Base-by-base conservation (phyloP, 1,140 invertebrate species). In the Drosophila kanapiae region DNA sequence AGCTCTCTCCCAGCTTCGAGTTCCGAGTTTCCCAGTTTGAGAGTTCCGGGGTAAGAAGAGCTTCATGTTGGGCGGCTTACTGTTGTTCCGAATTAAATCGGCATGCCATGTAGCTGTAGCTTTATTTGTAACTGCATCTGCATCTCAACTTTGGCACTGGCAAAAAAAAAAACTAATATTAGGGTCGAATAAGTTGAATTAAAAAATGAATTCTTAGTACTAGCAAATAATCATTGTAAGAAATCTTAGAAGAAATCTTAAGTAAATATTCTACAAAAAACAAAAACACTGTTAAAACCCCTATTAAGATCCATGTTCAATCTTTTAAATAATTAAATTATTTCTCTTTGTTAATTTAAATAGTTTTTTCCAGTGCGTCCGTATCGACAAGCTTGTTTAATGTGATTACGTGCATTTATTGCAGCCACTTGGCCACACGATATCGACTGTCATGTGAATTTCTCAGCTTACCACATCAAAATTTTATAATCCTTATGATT, bases 21-120 rank as follows among this genome's bases (percentile, higher is more conserved):
- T 29, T 40, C 3, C 49, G 9, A n/a, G 42, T 6, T 23, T 27
- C 6, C 11, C 14, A 27, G 33, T 14, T 14, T 6, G 23, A 14
- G 33, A 37, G 59, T 11, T 16, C 3, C 29, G n/a, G 49, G 35
- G 11, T 58, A 58, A 71, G 49, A 72, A 59, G 67, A 59, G 37
- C 27, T 27, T 31, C 27, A 49, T 75, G 72, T 75, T 64, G 35
- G 72, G 70, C 70, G 58, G 71, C 72, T 75, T 75, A 75, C 42
- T 75, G 60, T 65, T 75, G 72, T 64, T 60, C 59, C 74, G 64
- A 76, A 76, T 75, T 76, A 76, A 76, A 76, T 64, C 70, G 59
- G 53, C 47, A 49, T 27, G 27, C 35, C 37, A 31, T 49, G 35
- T 45, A 33, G 11, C 37, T 69, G 13, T 33, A 29, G 29, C 5